phyloP scores from a whole-genome alignment of 1,140 invertebrate species.

The Drosophila burlai region DNA sequence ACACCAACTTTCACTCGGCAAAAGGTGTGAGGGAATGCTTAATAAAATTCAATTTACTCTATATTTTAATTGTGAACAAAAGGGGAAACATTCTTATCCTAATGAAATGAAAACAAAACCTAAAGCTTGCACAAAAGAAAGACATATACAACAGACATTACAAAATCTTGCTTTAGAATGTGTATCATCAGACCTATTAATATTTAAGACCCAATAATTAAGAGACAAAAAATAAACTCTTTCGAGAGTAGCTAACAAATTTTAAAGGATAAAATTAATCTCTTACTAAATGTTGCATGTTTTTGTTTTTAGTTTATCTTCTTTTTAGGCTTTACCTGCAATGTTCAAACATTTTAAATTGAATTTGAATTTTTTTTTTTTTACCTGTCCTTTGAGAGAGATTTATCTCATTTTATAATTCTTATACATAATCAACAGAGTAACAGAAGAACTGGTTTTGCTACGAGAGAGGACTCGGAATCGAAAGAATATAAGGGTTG shows the following conservation, averaged over 20 bases:
- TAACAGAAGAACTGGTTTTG: not conserved
- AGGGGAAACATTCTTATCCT: not conserved
- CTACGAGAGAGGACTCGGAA: not conserved
- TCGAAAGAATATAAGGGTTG: not conserved
- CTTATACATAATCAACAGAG: not conserved
- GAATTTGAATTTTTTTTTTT: too few species aligned
- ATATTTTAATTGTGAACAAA: constrained; percentile 4
- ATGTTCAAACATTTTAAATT: too few species aligned
- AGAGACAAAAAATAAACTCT: not conserved
- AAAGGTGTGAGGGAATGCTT: constrained; percentile 6
- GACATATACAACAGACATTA: not conserved
- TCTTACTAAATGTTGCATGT: not conserved
- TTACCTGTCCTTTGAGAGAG: too few species aligned
- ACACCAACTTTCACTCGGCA: not conserved
- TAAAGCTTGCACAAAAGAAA: not conserved
- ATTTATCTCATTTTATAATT: not conserved
- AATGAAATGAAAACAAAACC: not conserved
- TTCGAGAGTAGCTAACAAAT: not conserved
- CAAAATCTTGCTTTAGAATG: not conserved
- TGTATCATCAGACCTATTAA: not conserved
- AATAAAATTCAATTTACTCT: constrained; percentile 9
- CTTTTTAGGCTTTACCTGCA: not conserved
- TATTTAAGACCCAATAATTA: not conserved
- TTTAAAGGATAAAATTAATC: not conserved
- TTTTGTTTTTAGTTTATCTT: not conserved